Conservation (phyloP, 2,797 vertebrate species). For the Neomorphus geoffroyi region DNA sequence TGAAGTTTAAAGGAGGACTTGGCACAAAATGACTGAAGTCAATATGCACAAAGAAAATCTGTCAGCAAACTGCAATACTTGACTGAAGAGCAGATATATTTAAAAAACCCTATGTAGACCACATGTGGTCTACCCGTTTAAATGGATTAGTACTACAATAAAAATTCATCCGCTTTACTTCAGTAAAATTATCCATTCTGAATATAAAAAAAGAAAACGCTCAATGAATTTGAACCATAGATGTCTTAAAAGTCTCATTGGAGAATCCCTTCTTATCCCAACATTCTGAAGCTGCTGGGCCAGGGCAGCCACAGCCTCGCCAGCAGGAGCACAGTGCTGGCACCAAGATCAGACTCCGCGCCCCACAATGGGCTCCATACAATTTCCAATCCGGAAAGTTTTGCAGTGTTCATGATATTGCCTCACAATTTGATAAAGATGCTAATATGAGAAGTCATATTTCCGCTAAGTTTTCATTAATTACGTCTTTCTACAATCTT, state of each 20-base stretch:
- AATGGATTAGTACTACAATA: background rate
- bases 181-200: background rate
- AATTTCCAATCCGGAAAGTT: background rate
- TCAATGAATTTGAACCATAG: background rate
- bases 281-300: background rate
- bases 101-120: background rate
- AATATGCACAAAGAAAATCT: slow-evolving; percentile 41
- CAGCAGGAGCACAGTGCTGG: background rate
- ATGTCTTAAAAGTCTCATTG: background rate
- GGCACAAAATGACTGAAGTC: slow-evolving; percentile 28
- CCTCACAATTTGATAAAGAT: background rate
- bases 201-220: background rate
- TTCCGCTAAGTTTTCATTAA: background rate
- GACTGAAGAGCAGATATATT: background rate
- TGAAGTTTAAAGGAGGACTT: slow-evolving; percentile 4
- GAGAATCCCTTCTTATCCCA: no score
- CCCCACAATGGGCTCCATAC: background rate
- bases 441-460: background rate
- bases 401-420: background rate
- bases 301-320: background rate
- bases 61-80: slow-evolving; percentile 9
- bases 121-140: background rate
- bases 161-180: background rate
- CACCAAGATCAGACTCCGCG: background rate
- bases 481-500: fast-evolving